Evolutionary conservation across 1,140 invertebrate species (phyloP).

Genomic region (Drosophila ficusphila): DNA sequence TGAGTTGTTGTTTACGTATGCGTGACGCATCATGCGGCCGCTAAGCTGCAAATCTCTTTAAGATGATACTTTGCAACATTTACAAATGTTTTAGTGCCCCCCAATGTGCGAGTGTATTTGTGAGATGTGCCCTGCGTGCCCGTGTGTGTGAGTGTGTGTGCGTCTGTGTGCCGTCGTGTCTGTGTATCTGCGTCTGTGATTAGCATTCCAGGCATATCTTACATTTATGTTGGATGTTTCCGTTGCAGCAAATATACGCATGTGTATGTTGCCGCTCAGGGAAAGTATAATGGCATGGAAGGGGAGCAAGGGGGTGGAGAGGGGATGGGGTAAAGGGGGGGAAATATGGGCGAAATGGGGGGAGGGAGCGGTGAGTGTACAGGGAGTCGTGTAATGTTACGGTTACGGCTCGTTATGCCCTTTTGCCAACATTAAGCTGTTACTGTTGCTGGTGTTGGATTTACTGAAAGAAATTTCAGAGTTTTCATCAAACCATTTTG

Average conservation of each 20-base stretch:
- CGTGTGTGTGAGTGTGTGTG: constrained; percentile 11
- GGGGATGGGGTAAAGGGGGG: background rate
- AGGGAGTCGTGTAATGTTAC: constrained; percentile 74
- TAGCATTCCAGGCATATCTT: constrained; percentile 79
- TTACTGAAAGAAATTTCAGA: constrained; percentile 9
- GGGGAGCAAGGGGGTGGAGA: background rate
- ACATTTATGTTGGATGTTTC: constrained; percentile 82
- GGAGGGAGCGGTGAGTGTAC: constrained; percentile 5
- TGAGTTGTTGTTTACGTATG: constrained; percentile 72
- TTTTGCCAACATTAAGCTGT: constrained; percentile 65
- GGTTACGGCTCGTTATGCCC: constrained; percentile 79
- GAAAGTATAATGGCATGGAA: background rate
- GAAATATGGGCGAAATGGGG: background rate
- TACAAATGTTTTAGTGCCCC: constrained; percentile 78
- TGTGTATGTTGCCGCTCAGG: constrained; percentile 7
- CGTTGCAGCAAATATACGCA: constrained; percentile 74
- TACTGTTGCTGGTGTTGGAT: constrained; percentile 30
- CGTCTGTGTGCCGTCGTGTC: background rate
- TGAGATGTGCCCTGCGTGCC: constrained; percentile 16
- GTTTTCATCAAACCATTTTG: too few species aligned
- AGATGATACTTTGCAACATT: constrained; percentile 83
- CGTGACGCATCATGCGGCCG: constrained; percentile 77
- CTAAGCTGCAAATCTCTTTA: constrained; percentile 83
- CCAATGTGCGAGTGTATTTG: constrained; percentile 23
- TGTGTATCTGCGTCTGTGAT: constrained; percentile 61